A percentile compares a stretch with the other conserved stretches of the same genome.
Conservation (phyloP, 2,113 vertebrate genomes). For the Podarcis cretensis region DNA sequence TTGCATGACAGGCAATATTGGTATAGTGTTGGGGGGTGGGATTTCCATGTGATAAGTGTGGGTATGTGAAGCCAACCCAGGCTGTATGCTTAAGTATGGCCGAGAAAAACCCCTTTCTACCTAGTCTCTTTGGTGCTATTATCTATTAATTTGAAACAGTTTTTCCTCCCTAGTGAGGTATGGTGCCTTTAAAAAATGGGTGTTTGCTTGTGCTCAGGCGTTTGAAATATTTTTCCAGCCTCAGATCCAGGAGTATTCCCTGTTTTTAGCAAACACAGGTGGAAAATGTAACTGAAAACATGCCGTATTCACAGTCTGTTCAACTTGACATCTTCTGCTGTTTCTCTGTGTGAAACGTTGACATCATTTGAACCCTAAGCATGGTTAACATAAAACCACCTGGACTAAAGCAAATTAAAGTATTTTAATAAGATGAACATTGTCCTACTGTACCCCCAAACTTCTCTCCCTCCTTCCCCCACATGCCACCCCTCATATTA, state of each 20-base stretch:
- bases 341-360: not conserved
- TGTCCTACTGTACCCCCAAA: not conserved
- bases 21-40: too few species aligned
- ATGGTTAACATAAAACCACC: not conserved
- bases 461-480: not conserved
- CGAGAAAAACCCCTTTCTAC: not conserved
- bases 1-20: not conserved
- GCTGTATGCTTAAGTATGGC: not conserved
- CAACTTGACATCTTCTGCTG: not conserved
- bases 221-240: not conserved
- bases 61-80: not conserved
- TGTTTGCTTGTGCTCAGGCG: not conserved
- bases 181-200: not conserved
- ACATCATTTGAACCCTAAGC: conserved; percentile 13
- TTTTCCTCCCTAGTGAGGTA: not conserved
- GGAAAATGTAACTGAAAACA: not conserved
- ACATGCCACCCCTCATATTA: not conserved
- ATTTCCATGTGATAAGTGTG: not conserved
- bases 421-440: not conserved
- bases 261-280: not conserved
- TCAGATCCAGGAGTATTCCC: not conserved
- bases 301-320: not conserved
- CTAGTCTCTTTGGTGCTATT: not conserved
- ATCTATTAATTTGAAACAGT: not conserved
- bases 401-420: conserved; percentile 25